Base-by-base conservation (phyloP, 2,113 vertebrate species). In the Corvus hawaiiensis region DNA sequence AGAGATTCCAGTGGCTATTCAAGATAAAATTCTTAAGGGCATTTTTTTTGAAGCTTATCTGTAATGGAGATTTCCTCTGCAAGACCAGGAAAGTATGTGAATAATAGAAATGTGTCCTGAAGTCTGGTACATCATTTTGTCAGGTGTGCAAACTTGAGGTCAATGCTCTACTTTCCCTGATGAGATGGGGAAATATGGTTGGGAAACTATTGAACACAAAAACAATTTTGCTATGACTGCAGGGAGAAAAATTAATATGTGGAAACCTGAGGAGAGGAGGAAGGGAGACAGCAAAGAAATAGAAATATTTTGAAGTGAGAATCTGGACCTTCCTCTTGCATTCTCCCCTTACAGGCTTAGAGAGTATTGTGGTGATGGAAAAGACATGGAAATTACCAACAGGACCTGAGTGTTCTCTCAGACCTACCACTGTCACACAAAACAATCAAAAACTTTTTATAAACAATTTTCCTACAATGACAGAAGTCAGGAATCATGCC, bases 281-380 rank as follows among this genome's bases (percentile, higher is more conserved):
- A 93, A 64, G 24, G 2, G 13, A 68, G 62, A 22, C 49, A 83
- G 71, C 58, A 32, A 91, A 87, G 28, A 85, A 75, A 67, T 4
- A 54, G 23, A 41, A 83, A 54, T 18, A 75, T 84, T 92, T 83
- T 37, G 15, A 84, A 83, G 55, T 37, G 17, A 78, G 41, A 73
- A 62, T 43, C 10, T 76, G 59, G 52, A 90, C 16, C 37, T 85
- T 82, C 37, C 9, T 93, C 49, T 41, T 73, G 67, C 41, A 33
- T 73, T 72, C 33, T 24, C 37, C 7, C 14, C 0, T 0, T 0
- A 46, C 15, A 87, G 24, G 15, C 37, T 85, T 46, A 41, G 86
- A 59, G 28, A 69, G 27, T 84, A 71, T n/a, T 52, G 15, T 64
- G 56, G 49, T 30, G 15, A 11, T 87, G 71, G 62, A 83, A 83